Evolutionary conservation across 2,113 vertebrate species (phyloP).

Genomic region (Microtus pennsylvanicus): DNA sequence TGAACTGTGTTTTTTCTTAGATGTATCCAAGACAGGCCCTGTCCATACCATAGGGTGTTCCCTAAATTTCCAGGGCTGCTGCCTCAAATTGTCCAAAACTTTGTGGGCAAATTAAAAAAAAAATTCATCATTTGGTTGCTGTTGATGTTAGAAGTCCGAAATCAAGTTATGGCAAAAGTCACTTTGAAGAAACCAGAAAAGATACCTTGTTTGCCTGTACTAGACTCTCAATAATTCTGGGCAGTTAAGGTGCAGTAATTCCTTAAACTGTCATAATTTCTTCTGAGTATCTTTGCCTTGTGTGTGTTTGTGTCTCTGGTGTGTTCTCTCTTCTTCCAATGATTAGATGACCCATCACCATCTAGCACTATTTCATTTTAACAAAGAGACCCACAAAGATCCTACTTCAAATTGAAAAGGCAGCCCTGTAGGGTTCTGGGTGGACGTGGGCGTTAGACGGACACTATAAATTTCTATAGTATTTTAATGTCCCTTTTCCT

Average conservation of each 20-base stretch:
- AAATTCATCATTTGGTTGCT: neutral
- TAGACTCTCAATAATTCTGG: neutral
- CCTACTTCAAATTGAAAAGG: neutral
- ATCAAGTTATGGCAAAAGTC: neutral
- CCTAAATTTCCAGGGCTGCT: neutral
- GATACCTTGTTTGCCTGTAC: neutral
- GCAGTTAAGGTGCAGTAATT: rapidly evolving
- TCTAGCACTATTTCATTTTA: neutral
- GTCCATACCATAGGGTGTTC: neutral
- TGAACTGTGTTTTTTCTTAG: neutral
- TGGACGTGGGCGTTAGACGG: neutral
- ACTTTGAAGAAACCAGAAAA: neutral
- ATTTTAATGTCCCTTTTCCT: neutral
- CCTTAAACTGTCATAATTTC: neutral
- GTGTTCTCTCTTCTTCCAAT: neutral
- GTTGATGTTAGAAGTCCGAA: neutral
- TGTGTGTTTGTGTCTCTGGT: neutral
- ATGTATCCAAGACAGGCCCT: neutral
- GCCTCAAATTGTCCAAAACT: neutral
- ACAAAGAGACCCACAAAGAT: neutral
- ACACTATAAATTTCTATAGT: neutral
- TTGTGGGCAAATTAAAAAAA: neutral
- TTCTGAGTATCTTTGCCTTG: neutral
- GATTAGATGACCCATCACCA: neutral
- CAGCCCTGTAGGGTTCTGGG: neutral